Conservation (phyloP, 2,797 vertebrate genomes). For the Parauchenoglanis ngamensis region DNA sequence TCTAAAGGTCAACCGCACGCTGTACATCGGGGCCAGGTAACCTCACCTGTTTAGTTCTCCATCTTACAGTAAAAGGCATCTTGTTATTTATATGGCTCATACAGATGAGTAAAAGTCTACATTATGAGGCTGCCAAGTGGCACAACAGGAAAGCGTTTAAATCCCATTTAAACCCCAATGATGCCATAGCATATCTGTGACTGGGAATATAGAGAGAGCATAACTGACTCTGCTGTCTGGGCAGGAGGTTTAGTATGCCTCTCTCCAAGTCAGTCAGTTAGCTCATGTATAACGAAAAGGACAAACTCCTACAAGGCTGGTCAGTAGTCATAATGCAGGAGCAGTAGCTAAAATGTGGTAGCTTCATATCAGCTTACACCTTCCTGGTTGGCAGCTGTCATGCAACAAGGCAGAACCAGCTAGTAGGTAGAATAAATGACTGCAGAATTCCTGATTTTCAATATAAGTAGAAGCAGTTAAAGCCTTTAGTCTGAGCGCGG, state of each 20-base stretch:
- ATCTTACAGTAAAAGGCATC: not conserved
- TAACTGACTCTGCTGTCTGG: not conserved
- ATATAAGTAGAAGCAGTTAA: not conserved
- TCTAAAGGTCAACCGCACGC: slow-evolving; percentile 90
- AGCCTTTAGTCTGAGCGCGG: not conserved
- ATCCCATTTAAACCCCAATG: not conserved
- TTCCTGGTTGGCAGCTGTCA: not conserved
- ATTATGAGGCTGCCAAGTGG: not conserved
- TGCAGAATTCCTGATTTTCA: not conserved
- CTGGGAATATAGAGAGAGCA: not conserved
- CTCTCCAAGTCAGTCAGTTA: not conserved
- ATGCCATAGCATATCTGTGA: not conserved
- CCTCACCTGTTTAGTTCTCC: slow-evolving; percentile 31
- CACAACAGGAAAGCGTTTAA: not conserved
- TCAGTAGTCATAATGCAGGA: not conserved
- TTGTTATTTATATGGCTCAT: not conserved
- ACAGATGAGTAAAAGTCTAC: not conserved
- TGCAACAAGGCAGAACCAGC: not conserved
- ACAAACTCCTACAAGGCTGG: not conserved
- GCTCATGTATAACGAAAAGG: not conserved
- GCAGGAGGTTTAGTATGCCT: not conserved
- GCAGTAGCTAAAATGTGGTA: not conserved
- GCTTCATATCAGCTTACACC: not conserved
- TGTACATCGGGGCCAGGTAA: slow-evolving; percentile 95
- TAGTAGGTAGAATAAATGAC: not conserved